Evolutionary conservation across 1,140 invertebrate genomes (phyloP), one percentile per base, ranked within the genome.

Genomic region (Procambarus virginalis): DNA sequence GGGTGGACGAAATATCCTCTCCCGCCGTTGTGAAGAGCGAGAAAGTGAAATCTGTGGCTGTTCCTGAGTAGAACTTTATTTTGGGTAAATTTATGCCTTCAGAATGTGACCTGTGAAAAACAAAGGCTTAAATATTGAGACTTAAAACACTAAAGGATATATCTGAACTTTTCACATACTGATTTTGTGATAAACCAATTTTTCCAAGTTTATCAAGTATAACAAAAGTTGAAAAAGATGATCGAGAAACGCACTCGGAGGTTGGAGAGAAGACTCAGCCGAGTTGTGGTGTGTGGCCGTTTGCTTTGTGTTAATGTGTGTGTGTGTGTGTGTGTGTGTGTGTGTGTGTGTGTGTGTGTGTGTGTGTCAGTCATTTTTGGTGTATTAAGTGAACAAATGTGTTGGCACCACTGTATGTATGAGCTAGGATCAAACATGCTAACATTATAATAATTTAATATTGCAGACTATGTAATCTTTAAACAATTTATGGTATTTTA

Each of bases 231-330:
- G 22, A 34, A n/a, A 34, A 55, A 51, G 46, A 55, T 80, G 78
- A 80, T 80, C 34, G 78, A 80, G 22, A 80, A 80, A 45, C 49
- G 78, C 8, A 58, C 3, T 20, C 12, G 78, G 22, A 80, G 46
- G 49, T 55, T 80, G 6, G 51, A 55, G 49, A 80, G 78, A 58
- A 80, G 49, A 80, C 78, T 80, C 5, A 80, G 78, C 20, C 55
- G 55, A 55, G n/a, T 80, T 58, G n/a, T 20, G 78, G 78, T 80
- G 78, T 73, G 68, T 73, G 2, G 5, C 3, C 22, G 4, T 70
- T 70, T 70, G 22, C 34, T 73, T 73, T 73, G 22, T 68, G 12
- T 68, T 34, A 34, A 34, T 34, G 0, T 34, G 0, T 34, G 34
- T 34, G 1, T 34, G 0, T 34, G 1, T 34, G 34, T 34, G 1